phyloP scores from a whole-genome alignment of 2,113 vertebrate species.

The Alectura lathami region DNA sequence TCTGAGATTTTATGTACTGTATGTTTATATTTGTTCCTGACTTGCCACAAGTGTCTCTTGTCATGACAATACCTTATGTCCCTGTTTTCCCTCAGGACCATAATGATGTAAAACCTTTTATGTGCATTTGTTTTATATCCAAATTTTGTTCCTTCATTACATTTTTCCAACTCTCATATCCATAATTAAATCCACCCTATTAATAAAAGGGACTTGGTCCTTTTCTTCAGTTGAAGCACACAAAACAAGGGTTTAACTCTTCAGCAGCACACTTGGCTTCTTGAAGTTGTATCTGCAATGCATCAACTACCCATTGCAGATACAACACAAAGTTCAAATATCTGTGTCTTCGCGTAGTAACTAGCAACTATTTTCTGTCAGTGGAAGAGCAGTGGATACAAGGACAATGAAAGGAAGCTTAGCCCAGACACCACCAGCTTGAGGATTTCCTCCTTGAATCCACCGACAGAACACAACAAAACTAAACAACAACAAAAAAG shows the following conservation, averaged over 20 bases:
- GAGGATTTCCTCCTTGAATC: background rate
- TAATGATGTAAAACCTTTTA: background rate
- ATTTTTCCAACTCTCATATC: background rate
- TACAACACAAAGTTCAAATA: background rate
- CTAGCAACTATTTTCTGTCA: conserved; percentile 25
- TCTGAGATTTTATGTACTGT: background rate
- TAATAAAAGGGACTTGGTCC: background rate
- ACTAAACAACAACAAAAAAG: background rate
- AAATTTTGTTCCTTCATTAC: background rate
- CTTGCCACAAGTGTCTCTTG: background rate
- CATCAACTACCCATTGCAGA: background rate
- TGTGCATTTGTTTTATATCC: background rate
- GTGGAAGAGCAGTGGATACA: background rate
- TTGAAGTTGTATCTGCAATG: background rate
- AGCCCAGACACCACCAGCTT: background rate
- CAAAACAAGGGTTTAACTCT: conserved; percentile 7
- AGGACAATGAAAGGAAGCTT: background rate
- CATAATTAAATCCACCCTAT: conserved; percentile 21
- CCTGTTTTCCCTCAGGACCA: background rate
- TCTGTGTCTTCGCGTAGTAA: background rate
- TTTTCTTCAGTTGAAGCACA: background rate
- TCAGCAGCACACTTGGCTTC: background rate
- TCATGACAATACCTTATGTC: background rate
- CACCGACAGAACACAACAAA: background rate
- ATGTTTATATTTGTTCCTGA: background rate